Base-by-base conservation (phyloP, 2,888 invertebrate genomes). In the Halocaridina rubra region DNA sequence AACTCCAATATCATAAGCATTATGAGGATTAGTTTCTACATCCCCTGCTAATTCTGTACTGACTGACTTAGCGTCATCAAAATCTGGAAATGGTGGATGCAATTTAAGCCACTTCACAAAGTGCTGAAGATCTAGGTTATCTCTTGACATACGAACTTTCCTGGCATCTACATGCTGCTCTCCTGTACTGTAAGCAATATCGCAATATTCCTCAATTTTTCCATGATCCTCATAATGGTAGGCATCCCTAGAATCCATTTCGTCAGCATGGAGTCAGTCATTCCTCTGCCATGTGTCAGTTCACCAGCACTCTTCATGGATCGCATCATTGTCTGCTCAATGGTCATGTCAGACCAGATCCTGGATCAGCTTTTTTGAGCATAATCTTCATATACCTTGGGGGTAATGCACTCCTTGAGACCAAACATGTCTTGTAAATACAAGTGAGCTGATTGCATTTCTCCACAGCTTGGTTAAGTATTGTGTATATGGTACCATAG, bases 81-180 rank as follows among this genome's bases (percentile, higher is more conserved):
- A 64, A 64, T 64, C 64, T 64, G 64, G 64, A 64, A 64, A 64
- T 64, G 64, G 4, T 64, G 64, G 64, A 10, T 64, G 3, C 2
- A 24, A 64, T 64, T 13, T 22, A 24, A 13, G 24, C 3, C 64
- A 64, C 13, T 3, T 24, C 24, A 64, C 64, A 64, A 64, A 64
- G 64, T 64, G 64, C 64, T 64, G 64, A 64, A 64, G 4, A 22
- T 64, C 64, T 64, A 22, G 5, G 27, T 3, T 64, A 13, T 64
- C 2, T 64, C 64, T 64, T 64, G 19, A 53, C 3, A 53, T 53
- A 19, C 2, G 3, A 4, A 2, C 53, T 19, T 53, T 53, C 19
- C 53, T 13, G 64, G 64, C 64, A 13, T 64, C 64, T 64, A 10
- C 64, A 64, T 64, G 64, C 64, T 64, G 64, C 64, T 64, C 64